Evolutionary conservation across 2,888 invertebrate species (phyloP).

Genomic region (Campopleginae sp.): DNA sequence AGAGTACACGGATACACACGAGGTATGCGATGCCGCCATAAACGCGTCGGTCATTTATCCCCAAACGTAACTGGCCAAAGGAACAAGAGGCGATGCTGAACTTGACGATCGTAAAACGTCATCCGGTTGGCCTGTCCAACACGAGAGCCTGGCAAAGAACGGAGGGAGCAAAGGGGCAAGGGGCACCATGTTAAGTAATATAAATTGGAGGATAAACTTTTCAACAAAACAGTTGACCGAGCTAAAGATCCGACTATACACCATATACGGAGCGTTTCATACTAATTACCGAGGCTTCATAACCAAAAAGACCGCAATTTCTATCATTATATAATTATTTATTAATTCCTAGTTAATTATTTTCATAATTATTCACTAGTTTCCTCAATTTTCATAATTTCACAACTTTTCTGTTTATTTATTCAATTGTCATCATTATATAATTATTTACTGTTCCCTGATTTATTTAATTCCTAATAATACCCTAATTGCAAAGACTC

Average conservation of each 20-base stretch:
- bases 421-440: too few relatives aligned
- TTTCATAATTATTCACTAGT: too few relatives aligned
- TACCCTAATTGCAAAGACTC: background rate
- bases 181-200: conserved; percentile 73
- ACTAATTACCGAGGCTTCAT: background rate
- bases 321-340: background rate
- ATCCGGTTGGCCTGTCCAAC: conserved; percentile 62
- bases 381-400: too few relatives aligned
- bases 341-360: too few relatives aligned
- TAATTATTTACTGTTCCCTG: too few relatives aligned
- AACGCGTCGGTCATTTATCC: conserved; percentile 62
- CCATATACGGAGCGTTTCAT: background rate
- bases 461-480: too few relatives aligned
- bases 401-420: too few relatives aligned
- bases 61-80: conserved; percentile 26
- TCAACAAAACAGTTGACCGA: conserved; percentile 71
- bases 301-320: background rate
- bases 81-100: conserved; percentile 15
- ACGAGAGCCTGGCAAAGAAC: conserved; percentile 6
- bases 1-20: background rate
- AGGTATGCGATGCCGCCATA: conserved; percentile 37
- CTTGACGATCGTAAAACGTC: conserved; percentile 67
- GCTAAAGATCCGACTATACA: background rate
- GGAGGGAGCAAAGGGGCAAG: background rate
- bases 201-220: conserved; percentile 80